These are phyloP conservation scores for Atethmia centrago DNA, from an alignment of 2,888 invertebrate species.

Conservation along the genomic window DNA sequence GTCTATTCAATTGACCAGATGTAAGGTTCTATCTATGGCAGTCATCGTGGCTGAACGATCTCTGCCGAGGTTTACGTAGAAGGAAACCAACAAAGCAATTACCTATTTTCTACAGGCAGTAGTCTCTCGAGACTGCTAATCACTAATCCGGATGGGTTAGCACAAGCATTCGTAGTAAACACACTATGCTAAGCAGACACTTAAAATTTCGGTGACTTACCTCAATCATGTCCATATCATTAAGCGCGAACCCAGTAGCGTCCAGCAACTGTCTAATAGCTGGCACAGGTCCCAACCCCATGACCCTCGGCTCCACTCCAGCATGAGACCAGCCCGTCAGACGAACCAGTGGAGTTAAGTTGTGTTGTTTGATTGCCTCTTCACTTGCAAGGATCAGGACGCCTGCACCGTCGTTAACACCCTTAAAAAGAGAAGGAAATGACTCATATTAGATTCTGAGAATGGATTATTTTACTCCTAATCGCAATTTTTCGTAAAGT, in stretches of 20 bases:
- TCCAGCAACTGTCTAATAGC: constrained; percentile 96
- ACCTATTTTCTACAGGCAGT: background rate
- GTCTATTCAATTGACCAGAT: background rate
- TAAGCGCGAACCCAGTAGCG: constrained; percentile 93
- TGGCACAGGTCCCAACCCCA: constrained; percentile 99
- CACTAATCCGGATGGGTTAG: background rate
- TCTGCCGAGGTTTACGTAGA: background rate
- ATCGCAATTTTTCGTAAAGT: background rate
- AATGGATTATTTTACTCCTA: background rate
- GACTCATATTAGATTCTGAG: background rate
- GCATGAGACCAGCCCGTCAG: constrained; percentile 96
- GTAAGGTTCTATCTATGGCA: background rate
- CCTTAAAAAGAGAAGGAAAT: constrained; percentile 87
- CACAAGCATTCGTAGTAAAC: background rate
- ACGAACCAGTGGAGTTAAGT: constrained; percentile 96
- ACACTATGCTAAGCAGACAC: background rate
- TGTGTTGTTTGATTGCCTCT: constrained; percentile 93
- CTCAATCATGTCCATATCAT: constrained; percentile 97
- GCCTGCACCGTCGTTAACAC: constrained; percentile 98
- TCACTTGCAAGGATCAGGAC: constrained; percentile 97
- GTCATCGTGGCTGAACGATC: no score
- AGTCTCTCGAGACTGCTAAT: background rate
- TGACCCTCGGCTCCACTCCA: constrained; percentile 98
- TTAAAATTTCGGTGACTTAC: constrained; percentile 80
- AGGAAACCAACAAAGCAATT: background rate